A percentile compares a stretch with the other conserved stretches of the same genome.
Conservation (phyloP, 2,888 invertebrate species). For the Diarsia rubi region DNA sequence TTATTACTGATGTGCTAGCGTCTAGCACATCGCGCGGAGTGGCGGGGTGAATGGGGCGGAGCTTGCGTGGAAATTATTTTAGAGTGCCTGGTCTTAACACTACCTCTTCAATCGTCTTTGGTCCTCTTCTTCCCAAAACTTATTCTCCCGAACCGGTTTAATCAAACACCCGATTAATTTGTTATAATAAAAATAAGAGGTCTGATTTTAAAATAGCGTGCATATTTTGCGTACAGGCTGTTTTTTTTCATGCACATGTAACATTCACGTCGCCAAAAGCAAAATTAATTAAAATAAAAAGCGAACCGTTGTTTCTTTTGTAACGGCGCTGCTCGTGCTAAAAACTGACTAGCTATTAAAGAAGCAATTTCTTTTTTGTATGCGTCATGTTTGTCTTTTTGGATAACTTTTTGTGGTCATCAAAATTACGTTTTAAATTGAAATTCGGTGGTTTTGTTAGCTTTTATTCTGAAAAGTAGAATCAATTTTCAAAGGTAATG, state of each 20-base stretch:
- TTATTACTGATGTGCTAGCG: too few relatives aligned
- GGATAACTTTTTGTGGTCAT: constrained; percentile 67
- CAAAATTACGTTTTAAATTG: constrained; percentile 71
- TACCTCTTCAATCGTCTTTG: background rate
- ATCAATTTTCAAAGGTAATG: constrained; percentile 32
- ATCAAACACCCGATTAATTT: background rate
- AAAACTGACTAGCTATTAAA: constrained; percentile 64
- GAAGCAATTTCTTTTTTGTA: constrained; percentile 73
- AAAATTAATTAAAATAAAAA: constrained; percentile 65
- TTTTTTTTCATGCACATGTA: constrained; percentile 51
- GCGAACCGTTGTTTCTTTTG: constrained; percentile 59
- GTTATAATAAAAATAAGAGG: background rate
- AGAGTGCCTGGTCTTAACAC: too few relatives aligned
- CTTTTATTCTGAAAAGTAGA: constrained; percentile 58
- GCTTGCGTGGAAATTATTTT: too few relatives aligned
- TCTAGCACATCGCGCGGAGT: too few relatives aligned
- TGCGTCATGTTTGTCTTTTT: constrained; percentile 63
- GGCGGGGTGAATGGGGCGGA: too few relatives aligned
- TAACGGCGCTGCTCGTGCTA: constrained; percentile 61
- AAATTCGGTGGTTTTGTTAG: constrained; percentile 69
- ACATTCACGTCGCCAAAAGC: constrained; percentile 48
- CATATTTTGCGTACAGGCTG: constrained; percentile 32
- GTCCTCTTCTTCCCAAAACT: background rate
- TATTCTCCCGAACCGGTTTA: too few relatives aligned
- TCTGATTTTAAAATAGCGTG: constrained; percentile 51